These are phyloP conservation scores for Pollenia labialis DNA, from an alignment of 2,888 invertebrate species.

Conservation along the genomic window DNA sequence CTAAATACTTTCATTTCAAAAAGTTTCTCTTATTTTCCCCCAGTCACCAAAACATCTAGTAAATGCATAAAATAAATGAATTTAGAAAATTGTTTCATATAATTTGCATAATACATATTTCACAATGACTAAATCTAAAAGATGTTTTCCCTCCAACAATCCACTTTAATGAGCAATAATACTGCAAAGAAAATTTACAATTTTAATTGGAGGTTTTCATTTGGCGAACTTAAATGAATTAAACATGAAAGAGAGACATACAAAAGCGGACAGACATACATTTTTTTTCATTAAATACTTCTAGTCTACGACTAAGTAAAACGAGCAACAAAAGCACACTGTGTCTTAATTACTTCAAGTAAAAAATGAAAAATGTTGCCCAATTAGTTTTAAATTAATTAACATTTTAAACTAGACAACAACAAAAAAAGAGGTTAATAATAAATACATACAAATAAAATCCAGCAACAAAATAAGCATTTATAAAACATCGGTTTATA, in stretches of 20 bases:
- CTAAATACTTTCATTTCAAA: neutral
- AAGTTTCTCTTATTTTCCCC: constrained; percentile 2
- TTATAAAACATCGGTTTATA: neutral
- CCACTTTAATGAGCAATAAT: constrained; percentile 15
- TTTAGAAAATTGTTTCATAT: constrained; percentile 52
- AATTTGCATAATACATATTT: constrained; percentile 67
- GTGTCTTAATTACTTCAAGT: constrained; percentile 49
- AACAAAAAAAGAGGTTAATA: constrained; percentile 3
- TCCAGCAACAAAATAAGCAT: neutral
- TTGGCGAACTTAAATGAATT: constrained; percentile 35
- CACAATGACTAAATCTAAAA: constrained; percentile 25
- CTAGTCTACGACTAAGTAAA: neutral
- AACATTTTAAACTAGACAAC: constrained; percentile 43
- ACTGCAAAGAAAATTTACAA: constrained; percentile 45
- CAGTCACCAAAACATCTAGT: neutral
- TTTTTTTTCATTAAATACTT: neutral
- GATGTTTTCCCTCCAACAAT: neutral
- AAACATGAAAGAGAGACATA: neutral
- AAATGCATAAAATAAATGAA: constrained; percentile 15
- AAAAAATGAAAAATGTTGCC: constrained; percentile 36
- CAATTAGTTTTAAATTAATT: constrained; percentile 71
- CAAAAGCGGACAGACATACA: neutral
- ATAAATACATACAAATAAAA: constrained; percentile 18
- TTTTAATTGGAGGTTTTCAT: constrained; percentile 79
- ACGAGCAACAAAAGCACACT: neutral